A percentile compares a stretch with the other conserved stretches of the same genome.
phyloP scores from a whole-genome alignment of 35 echinoderm and acorn worm genomes.

The Stichopus chloronotus region DNA sequence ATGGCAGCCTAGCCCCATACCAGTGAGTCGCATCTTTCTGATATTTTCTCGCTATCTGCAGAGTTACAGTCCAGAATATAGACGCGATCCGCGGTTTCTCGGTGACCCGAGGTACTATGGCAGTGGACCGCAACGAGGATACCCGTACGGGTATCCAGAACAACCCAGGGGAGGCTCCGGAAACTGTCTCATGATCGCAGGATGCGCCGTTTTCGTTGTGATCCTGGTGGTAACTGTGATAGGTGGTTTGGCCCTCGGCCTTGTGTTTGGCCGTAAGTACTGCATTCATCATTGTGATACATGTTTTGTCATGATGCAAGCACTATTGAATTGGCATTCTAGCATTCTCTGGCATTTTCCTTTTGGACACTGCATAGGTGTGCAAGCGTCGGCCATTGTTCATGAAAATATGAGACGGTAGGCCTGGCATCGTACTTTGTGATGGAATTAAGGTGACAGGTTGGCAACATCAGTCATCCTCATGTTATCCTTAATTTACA shows the following conservation, averaged over 20 bases:
- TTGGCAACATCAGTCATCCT: too few species aligned
- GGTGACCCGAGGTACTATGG: background rate
- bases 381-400: too few species aligned
- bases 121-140: background rate
- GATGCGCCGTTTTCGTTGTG: background rate
- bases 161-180: background rate
- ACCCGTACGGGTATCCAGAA: background rate
- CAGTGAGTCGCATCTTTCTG: too few species aligned
- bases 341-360: too few species aligned
- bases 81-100: background rate
- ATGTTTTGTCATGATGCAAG: too few species aligned
- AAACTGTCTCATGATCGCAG: background rate
- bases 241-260: background rate
- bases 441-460: too few species aligned
- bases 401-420: too few species aligned
- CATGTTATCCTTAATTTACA: too few species aligned
- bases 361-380: too few species aligned
- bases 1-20: too few species aligned
- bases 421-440: too few species aligned
- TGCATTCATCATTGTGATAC: background rate
- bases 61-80: background rate
- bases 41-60: background rate
- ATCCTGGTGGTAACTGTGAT: background rate
- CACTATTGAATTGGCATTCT: too few species aligned
- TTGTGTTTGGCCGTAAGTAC: conserved; percentile 22